Percentiles rank a stretch among this genome's conserved stretches.
Conservation (phyloP, 2,113 vertebrate genomes). For the Leptodactylus fuscus region DNA sequence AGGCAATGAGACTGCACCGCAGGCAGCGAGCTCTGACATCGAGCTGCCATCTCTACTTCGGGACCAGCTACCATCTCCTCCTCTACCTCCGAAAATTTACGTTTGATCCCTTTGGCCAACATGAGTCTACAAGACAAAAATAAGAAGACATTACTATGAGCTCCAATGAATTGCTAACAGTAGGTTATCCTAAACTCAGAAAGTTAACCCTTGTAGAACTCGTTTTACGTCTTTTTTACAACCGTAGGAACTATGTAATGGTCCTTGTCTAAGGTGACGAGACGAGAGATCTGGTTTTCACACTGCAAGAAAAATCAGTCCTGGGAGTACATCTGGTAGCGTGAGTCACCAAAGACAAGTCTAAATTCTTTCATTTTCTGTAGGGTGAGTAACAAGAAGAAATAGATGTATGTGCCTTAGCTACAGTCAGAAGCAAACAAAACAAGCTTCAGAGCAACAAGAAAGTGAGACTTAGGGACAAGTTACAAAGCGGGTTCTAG, state of each 20-base stretch:
- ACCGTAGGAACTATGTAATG: no score
- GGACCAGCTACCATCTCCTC: conserved; percentile 52
- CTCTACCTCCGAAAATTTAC: conserved; percentile 67
- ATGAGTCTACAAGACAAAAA: conserved; percentile 63
- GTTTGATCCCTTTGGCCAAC: conserved; percentile 71
- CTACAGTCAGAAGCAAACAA: not conserved
- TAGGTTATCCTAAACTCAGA: not conserved
- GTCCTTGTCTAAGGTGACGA: no score
- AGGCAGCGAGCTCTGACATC: conserved; percentile 14
- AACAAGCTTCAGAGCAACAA: not conserved
- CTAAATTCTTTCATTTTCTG: conserved; percentile 20
- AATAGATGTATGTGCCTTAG: conserved; percentile 7
- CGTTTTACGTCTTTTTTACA: no score
- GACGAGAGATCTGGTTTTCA: not conserved
- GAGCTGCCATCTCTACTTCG: conserved; percentile 55
- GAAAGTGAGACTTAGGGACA: conserved; percentile 2
- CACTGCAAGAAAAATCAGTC: not conserved
- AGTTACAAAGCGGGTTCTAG: not conserved
- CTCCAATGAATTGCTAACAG: not conserved
- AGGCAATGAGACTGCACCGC: conserved; percentile 65
- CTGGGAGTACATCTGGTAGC: not conserved
- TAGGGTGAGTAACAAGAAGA: conserved; percentile 4
- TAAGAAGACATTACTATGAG: not conserved
- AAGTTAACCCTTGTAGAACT: not conserved
- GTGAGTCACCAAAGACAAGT: conserved; percentile 19